A percentile compares a stretch with the other conserved stretches of the same genome.
Evolutionary conservation across 2,113 vertebrate genomes (phyloP).

Genomic region (Holacanthus passer): DNA sequence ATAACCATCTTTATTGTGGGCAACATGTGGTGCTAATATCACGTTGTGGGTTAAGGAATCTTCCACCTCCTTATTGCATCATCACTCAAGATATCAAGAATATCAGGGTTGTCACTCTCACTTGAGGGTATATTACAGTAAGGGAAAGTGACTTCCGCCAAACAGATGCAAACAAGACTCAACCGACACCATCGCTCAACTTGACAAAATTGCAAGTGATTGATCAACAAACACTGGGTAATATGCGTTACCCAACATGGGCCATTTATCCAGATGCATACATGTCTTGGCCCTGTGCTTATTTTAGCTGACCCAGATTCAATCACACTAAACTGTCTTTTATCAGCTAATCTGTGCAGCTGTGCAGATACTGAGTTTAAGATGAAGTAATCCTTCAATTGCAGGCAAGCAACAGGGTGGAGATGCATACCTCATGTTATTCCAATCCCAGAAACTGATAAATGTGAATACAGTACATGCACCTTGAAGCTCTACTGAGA

Average conservation of each 20-base stretch:
- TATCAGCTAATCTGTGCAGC: conserved; percentile 5
- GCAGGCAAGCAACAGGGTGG: background rate
- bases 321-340: conserved; percentile 7
- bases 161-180: background rate
- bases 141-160: background rate
- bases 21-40: background rate
- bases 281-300: background rate
- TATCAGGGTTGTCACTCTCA: background rate
- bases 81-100: conserved; percentile 1
- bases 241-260: background rate
- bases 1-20: background rate
- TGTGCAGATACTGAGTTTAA: background rate
- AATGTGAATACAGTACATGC: background rate
- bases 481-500: background rate
- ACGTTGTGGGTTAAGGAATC: background rate
- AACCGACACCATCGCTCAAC: background rate
- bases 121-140: background rate
- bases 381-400: background rate
- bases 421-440: background rate
- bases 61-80: background rate
- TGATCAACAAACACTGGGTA: background rate
- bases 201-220: background rate
- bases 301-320: conserved; percentile 11
- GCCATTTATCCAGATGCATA: background rate
- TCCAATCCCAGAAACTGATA: background rate